Conservation (phyloP, 1,140 invertebrate species). For the Eumeta japonica region DNA sequence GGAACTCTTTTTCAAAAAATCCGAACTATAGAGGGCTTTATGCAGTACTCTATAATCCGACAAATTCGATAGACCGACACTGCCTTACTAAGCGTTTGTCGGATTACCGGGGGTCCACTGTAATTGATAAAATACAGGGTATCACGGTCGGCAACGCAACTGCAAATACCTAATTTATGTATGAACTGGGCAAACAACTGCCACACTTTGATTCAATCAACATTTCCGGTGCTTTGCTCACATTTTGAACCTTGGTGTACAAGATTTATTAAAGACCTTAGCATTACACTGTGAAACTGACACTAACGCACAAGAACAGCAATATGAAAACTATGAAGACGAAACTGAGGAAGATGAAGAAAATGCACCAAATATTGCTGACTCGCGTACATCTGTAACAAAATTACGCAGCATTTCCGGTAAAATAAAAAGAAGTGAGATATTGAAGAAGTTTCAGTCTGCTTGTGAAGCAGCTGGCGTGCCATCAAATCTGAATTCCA, state of each 20-base stretch:
- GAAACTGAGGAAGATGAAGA: conserved; percentile 17
- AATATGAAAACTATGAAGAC: conserved; percentile 13
- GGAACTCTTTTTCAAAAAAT: too few relatives aligned
- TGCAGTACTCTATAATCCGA: too few relatives aligned
- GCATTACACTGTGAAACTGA: conserved; percentile 9
- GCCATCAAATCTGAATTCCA: conserved; percentile 10
- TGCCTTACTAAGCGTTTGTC: too few relatives aligned
- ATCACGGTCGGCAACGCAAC: conserved; percentile 18
- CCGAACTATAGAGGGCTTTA: too few relatives aligned
- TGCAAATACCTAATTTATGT: conserved; percentile 15
- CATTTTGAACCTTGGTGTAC: conserved; percentile 17
- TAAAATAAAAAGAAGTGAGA: conserved; percentile 26
- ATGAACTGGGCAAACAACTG: conserved; percentile 11
- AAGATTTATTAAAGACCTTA: conserved; percentile 17
- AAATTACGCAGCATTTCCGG: conserved; percentile 21
- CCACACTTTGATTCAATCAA: conserved; percentile 17
- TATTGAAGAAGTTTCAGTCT: conserved; percentile 22
- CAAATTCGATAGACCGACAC: too few relatives aligned
- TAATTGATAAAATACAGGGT: conserved; percentile 24
- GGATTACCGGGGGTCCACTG: too few relatives aligned
- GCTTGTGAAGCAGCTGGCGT: conserved; percentile 21
- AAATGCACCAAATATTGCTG: conserved; percentile 16
- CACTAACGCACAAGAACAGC: conserved; percentile 11
- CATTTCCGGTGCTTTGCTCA: conserved; percentile 21
- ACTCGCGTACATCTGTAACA: conserved; percentile 20